A percentile compares a stretch with the other conserved stretches of the same genome.
Conservation (phyloP, 1,140 invertebrate species). For the Eupeodes corollae region DNA sequence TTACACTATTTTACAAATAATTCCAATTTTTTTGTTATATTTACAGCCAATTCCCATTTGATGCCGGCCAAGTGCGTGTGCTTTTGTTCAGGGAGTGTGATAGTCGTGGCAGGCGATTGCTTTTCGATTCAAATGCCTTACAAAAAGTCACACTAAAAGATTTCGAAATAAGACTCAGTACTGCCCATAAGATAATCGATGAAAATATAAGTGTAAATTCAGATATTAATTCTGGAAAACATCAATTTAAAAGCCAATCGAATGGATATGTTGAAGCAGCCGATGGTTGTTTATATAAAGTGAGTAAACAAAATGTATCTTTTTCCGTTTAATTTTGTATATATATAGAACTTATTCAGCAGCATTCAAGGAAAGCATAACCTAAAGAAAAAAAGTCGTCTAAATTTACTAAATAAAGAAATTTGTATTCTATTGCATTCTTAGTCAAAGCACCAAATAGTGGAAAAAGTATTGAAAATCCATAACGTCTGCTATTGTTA, state of each 20-base stretch:
- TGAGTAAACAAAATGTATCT: conserved; percentile 35
- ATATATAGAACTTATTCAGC: no score
- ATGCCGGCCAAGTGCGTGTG: conserved; percentile 57
- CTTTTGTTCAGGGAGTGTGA: conserved; percentile 79
- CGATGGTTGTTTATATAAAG: conserved; percentile 44
- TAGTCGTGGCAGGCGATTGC: conserved; percentile 60
- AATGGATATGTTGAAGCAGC: conserved; percentile 38
- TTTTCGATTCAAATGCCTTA: conserved; percentile 73
- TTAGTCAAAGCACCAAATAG: no score
- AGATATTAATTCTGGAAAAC: no score
- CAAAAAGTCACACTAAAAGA: conserved; percentile 40
- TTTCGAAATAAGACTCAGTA: not conserved
- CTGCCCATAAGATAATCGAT: no score
- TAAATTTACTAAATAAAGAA: no score
- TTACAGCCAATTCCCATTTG: conserved; percentile 42
- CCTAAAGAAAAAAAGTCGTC: no score
- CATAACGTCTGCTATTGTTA: no score
- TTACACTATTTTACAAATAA: not conserved
- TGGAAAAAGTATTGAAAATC: no score
- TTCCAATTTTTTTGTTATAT: conserved; percentile 4
- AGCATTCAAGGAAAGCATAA: no score
- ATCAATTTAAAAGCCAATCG: no score
- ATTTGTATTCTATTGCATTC: no score
- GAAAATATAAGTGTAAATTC: no score
- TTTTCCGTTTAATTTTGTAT: not conserved